phyloP scores from a whole-genome alignment of 2,888 invertebrate species.

The Tetropium fuscum region DNA sequence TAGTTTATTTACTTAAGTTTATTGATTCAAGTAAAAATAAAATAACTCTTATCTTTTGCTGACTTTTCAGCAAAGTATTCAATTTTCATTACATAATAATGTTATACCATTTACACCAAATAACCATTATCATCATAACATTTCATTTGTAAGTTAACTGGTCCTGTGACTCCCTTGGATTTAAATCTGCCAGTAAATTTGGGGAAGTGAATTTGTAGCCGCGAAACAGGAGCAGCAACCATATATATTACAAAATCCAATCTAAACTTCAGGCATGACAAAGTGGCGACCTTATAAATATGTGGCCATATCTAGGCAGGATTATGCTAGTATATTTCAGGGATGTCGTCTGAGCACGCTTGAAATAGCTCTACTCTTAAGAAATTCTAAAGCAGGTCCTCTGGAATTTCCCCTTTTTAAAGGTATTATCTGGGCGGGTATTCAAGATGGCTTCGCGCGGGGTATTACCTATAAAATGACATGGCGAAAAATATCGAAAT shows the following conservation, averaged over 20 bases:
- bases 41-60: too few species aligned
- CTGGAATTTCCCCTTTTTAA: constrained; percentile 13
- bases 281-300: constrained; percentile 67
- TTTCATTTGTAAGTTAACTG: too few species aligned
- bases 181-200: constrained; percentile 18
- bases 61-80: too few species aligned
- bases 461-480: too few species aligned
- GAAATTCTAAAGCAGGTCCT: constrained; percentile 28
- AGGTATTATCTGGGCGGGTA: constrained; percentile 9
- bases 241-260: constrained; percentile 66
- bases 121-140: too few species aligned
- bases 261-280: constrained; percentile 67
- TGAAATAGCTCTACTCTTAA: constrained; percentile 26
- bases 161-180: too few species aligned
- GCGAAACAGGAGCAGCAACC: constrained; percentile 43
- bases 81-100: too few species aligned
- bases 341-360: constrained; percentile 58
- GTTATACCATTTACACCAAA: too few species aligned
- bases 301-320: constrained; percentile 65
- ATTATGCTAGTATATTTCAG: constrained; percentile 64
- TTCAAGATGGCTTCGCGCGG: background rate
- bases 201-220: constrained; percentile 19
- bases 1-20: too few species aligned
- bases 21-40: too few species aligned
- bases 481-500: too few species aligned